phyloP scores from a whole-genome alignment of 1,140 invertebrate genomes.

The Chlorops oryzae region DNA sequence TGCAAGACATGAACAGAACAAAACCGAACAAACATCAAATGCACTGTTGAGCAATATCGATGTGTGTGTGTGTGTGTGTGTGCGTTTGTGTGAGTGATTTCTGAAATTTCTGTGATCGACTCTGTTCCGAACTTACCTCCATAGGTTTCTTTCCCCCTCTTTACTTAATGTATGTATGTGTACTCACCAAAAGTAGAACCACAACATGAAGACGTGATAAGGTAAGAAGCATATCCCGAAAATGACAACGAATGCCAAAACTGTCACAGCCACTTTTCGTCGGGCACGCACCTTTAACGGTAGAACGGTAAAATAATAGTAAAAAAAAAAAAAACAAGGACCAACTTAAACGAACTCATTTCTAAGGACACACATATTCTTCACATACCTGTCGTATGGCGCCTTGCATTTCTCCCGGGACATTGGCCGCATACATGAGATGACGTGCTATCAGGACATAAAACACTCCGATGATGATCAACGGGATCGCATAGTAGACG shows the following conservation, averaged over 20 bases:
- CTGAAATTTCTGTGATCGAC: too few species aligned
- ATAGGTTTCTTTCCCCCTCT: too few species aligned
- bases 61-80: too few species aligned
- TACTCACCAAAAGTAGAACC: conserved; percentile 72
- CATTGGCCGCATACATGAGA: conserved; percentile 70
- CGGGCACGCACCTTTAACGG: conserved; percentile 75
- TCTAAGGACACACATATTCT: background rate
- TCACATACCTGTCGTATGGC: conserved; percentile 60
- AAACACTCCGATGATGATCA: conserved; percentile 76
- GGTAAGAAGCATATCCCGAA: conserved; percentile 88
- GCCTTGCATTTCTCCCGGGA: conserved; percentile 71
- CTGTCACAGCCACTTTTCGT: conserved; percentile 85
- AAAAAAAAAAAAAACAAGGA: conserved; percentile 1
- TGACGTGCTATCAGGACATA: conserved; percentile 84
- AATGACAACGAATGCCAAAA: conserved; percentile 81
- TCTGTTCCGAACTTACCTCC: too few species aligned
- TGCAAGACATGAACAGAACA: conserved; percentile 27
- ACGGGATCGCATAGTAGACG: conserved; percentile 76
- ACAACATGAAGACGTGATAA: conserved; percentile 77
- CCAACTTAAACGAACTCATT: background rate
- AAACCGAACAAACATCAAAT: background rate
- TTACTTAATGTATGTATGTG: too few species aligned
- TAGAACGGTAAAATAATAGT: conserved; percentile 1
- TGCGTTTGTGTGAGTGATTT: too few species aligned
- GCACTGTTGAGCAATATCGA: too few species aligned